A percentile compares a stretch with the other conserved stretches of the same genome.
Conservation (phyloP, 2,797 vertebrate genomes). For the Sparidentex hasta region DNA sequence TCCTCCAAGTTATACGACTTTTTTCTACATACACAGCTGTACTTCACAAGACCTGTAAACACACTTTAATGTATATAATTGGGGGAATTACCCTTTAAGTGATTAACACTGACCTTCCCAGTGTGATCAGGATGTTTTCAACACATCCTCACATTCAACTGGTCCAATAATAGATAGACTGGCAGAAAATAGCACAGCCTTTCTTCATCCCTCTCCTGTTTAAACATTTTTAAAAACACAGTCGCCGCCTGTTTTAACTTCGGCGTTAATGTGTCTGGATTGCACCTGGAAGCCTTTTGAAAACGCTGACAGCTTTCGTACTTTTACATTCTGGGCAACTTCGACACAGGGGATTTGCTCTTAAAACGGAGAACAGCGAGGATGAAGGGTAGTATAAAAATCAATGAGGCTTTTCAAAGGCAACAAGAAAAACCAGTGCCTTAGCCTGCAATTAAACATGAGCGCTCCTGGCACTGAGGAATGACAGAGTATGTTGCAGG, state of each 20-base stretch:
- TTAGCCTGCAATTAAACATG: slow-evolving; percentile 84
- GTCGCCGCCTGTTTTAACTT: slow-evolving; percentile 44
- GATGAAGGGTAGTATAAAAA: slow-evolving; percentile 82
- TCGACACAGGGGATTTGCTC: slow-evolving; percentile 77
- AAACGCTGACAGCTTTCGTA: slow-evolving; percentile 77
- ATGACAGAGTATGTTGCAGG: slow-evolving; percentile 75
- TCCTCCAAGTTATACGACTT: too few relatives aligned
- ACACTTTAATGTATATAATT: too few relatives aligned
- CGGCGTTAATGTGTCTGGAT: slow-evolving; percentile 66
- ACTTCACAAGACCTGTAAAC: too few relatives aligned
- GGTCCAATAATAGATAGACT: slow-evolving; percentile 13
- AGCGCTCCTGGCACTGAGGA: slow-evolving; percentile 71
- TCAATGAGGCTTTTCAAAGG: slow-evolving; percentile 86
- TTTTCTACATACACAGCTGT: too few relatives aligned
- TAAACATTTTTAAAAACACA: slow-evolving; percentile 35
- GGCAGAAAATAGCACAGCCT: slow-evolving; percentile 18
- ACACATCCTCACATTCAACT: slow-evolving; percentile 33
- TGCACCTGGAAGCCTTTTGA: slow-evolving; percentile 73
- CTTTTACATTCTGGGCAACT: slow-evolving; percentile 75
- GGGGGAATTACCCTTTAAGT: neutral
- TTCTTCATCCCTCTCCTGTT: slow-evolving; percentile 43
- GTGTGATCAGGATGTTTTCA: slow-evolving; percentile 28
- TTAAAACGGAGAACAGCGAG: slow-evolving; percentile 73
- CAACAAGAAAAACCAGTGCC: slow-evolving; percentile 80
- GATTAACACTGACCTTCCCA: slow-evolving; percentile 33